A percentile compares a stretch with the other conserved stretches of the same genome.
Conservation (phyloP, 2,113 vertebrate species). For the Nothobranchius kuhntae region DNA sequence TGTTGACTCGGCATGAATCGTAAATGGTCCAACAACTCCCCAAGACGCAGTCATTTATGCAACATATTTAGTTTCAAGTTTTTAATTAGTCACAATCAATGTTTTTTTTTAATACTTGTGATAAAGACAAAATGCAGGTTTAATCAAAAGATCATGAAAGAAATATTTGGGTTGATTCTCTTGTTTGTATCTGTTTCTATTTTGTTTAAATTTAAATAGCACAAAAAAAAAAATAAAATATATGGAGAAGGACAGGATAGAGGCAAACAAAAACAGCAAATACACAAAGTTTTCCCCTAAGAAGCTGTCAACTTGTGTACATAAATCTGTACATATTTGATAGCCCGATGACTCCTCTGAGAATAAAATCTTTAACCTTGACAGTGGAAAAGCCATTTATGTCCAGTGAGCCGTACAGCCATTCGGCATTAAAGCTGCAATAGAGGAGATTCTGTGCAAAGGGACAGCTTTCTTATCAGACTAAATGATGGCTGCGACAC, state of each 20-base stretch:
- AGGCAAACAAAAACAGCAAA: background rate
- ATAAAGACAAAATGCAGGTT: too few species aligned
- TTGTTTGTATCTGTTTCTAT: background rate
- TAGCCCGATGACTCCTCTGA: background rate
- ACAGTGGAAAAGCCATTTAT: slow-evolving; percentile 28
- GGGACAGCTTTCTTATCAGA: slow-evolving; percentile 23
- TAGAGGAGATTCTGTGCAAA: slow-evolving; percentile 20
- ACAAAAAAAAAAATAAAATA: background rate
- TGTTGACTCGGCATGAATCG: too few species aligned
- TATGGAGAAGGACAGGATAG: background rate
- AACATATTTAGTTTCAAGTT: too few species aligned
- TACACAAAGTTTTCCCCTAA: background rate
- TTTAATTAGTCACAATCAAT: too few species aligned
- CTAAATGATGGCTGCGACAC: slow-evolving; percentile 26
- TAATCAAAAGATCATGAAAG: too few species aligned
- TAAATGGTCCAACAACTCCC: too few species aligned
- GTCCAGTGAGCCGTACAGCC: slow-evolving; percentile 12
- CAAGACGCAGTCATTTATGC: too few species aligned
- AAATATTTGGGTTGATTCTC: too few species aligned
- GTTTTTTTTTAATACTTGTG: too few species aligned
- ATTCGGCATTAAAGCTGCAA: slow-evolving; percentile 23
- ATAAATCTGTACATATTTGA: slow-evolving; percentile 8
- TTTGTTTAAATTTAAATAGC: background rate
- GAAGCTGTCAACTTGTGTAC: background rate
- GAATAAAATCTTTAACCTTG: slow-evolving; percentile 40